Evolutionary conservation across 2,888 invertebrate genomes (phyloP).

Genomic region (Alviniconcha strummeri): DNA sequence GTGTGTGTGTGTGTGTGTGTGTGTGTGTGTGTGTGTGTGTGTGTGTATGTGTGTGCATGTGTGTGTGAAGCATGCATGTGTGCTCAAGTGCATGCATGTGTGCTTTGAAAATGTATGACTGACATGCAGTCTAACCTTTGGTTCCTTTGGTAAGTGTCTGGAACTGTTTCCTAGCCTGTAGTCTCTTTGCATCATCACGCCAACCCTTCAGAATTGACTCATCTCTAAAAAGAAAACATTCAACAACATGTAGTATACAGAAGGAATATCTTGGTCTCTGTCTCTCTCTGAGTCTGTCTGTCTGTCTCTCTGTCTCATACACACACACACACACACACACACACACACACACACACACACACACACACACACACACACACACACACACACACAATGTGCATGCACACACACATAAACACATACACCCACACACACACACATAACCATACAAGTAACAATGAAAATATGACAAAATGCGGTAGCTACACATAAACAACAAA

Average conservation of each 20-base stretch:
- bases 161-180: constrained; percentile 65
- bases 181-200: constrained; percentile 63
- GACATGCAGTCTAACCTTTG: constrained; percentile 46
- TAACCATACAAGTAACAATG: background rate
- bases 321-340: constrained; percentile 13
- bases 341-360: constrained; percentile 14
- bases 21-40: background rate
- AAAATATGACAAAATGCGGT: too few species aligned
- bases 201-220: constrained; percentile 52
- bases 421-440: background rate
- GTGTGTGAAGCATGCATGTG: background rate
- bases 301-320: background rate
- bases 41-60: background rate
- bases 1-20: too few species aligned
- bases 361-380: background rate
- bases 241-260: too few species aligned
- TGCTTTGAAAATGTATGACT: background rate
- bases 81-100: background rate
- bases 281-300: too few species aligned
- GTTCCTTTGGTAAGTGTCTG: constrained; percentile 60
- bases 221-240: too few species aligned
- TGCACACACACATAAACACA: constrained; percentile 12
- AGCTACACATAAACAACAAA: background rate
- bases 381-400: background rate
- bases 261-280: too few species aligned